Percentiles rank a stretch among this genome's conserved stretches.
Evolutionary conservation across 2,797 vertebrate genomes (phyloP).

Genomic region (Etheostoma nigrum): DNA sequence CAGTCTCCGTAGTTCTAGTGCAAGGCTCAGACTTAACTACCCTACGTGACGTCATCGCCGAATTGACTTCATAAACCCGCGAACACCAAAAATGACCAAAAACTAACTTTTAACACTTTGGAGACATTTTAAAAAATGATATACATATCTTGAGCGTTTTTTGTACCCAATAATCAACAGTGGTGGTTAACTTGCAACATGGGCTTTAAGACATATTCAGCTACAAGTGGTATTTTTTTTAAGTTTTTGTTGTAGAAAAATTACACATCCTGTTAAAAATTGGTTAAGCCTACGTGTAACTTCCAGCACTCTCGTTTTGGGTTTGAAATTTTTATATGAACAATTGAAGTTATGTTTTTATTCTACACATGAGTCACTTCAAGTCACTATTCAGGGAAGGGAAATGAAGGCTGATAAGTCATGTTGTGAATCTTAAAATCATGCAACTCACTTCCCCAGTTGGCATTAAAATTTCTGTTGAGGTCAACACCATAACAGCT

Average conservation of each 20-base stretch:
- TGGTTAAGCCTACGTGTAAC: neutral
- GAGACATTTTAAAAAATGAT: too few species aligned
- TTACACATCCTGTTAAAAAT: neutral
- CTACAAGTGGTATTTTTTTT: neutral
- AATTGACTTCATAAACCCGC: too few species aligned
- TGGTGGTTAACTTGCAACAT: too few species aligned
- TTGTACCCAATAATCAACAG: too few species aligned
- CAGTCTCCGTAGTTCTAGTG: too few species aligned
- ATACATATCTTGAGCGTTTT: too few species aligned
- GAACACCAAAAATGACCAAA: too few species aligned
- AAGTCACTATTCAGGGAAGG: neutral
- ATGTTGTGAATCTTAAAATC: neutral
- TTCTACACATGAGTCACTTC: neutral
- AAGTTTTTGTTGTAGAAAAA: neutral
- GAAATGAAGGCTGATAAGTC: neutral
- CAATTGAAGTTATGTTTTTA: neutral
- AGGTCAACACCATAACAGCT: conserved; percentile 84
- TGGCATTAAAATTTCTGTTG: conserved; percentile 85
- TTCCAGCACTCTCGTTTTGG: neutral
- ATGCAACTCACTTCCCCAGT: conserved; percentile 84
- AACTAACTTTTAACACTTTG: too few species aligned
- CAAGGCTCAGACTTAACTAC: too few species aligned
- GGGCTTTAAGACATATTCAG: neutral
- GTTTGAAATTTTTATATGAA: neutral
- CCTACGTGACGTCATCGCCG: too few species aligned